Base-by-base conservation (phyloP, 2,797 vertebrate genomes). In the Echiichthys vipera region DNA sequence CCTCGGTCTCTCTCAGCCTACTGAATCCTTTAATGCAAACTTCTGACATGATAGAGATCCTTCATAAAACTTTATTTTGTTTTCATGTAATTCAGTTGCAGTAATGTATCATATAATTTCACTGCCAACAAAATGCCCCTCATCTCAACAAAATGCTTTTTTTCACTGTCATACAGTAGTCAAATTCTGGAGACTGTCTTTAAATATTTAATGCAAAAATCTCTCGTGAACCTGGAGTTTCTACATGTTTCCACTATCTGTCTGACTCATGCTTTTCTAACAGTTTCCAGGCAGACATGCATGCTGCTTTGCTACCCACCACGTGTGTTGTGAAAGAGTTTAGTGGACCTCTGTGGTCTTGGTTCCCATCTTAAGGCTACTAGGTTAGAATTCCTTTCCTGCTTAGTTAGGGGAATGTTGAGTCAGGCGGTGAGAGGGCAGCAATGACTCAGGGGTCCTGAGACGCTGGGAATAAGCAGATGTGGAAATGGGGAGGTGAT, bases 341-440 rank as follows among this genome's bases (percentile, higher is more conserved):
- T 59, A 83, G 22, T 49, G 55, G 62, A 51, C 74, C 20, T 77
- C 30, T 75, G 56, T 76, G 67, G 75, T 63, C 11, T 36, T 30
- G 12, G 46, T 71, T 66, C 46, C 71, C 68, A 36, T 61, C 32
- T 53, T 11, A 4, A 55, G 43, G 40, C 34, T 30, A 10, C 59
- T 13, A 45, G 62, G 7, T 30, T 29, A 27, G 27, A 72, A 85
- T 80, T 83, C 63, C 63, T 85, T 78, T 71, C 79, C 80, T 80
- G 66, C 80, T 80, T 70, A 72, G 73, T 69, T 24, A 36, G 27
- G 49, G 61, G 67, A 63, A 57, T 2, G 42, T 74, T 78, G 80
- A 86, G 66, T 85, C 78, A 79, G 81, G 47, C 58, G 18, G 18
- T 3, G 30, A 61, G 54, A 37, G 45, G 72, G 45, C 74, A 71